Evolutionary conservation across 2,113 vertebrate species (phyloP), one percentile per base, ranked within the genome.

Genomic region (Morone chrysops): DNA sequence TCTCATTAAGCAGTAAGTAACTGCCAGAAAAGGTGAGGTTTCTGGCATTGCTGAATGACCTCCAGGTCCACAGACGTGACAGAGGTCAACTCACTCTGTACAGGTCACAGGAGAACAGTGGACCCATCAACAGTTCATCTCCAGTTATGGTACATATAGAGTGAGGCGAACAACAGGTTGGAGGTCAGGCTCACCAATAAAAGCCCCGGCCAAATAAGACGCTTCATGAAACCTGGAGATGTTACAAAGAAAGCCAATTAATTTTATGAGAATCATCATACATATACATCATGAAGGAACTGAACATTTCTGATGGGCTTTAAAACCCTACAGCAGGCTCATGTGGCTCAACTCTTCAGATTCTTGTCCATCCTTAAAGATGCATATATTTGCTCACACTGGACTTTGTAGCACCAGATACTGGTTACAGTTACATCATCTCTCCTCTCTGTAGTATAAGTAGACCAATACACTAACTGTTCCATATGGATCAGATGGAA

Each of bases 121-220:
- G 40, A 62, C 10, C 18, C n/a, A 1, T 20, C 1, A 18, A 9
- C 11, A 16, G 67, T 66, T 96, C 92, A 95, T 82, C 50, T 92
- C 94, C 94, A 96, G 89, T 92, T 97, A 90, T 94, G 93, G 94
- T 97, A 99, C 80, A 96, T 85, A 53, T 97, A 98, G 82, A 96
- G 92, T 0, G 95, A 94, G 1, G 94, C 94, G 91, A 98, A 97
- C 59, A 96, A 20, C n/a, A 97, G 89, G 57, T 99, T 99, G 86
- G 94, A 87, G 0, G 96, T 95, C 89, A 99, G 87, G 89, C 98
- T 99, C 47, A 93, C 17, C 0, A 97, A 94, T 4, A 99, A 90
- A 60, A 99, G 93, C 9, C 96, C 95, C 0, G 94, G 93, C 72
- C 96, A 94, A 18, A 96, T 45, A 0, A 93, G 90, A 61, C 83